Conservation (phyloP, 2,113 vertebrate genomes). For the Anhinga anhinga region DNA sequence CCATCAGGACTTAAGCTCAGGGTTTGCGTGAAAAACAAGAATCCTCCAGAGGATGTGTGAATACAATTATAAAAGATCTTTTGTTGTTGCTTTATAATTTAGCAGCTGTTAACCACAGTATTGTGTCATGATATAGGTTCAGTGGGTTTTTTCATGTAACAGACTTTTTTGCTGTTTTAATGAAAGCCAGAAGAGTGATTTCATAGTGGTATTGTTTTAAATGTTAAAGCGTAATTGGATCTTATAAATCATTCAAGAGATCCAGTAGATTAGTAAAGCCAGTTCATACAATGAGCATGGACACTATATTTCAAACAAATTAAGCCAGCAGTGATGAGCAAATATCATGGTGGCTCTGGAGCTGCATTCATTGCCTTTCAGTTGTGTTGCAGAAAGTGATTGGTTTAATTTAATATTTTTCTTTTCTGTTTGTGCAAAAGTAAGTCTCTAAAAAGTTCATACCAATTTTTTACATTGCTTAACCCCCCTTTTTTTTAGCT, state of each 20-base stretch:
- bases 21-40: not conserved
- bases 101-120: not conserved
- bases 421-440: not conserved
- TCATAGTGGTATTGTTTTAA: not conserved
- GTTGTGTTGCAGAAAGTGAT: not conserved
- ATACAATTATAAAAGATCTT: not conserved
- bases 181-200: not conserved
- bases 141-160: not conserved
- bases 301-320: not conserved
- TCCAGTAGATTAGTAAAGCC: not conserved
- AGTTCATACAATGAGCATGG: not conserved
- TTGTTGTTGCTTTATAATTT: not conserved
- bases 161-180: not conserved
- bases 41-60: not conserved
- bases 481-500: not conserved
- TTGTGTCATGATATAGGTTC: not conserved
- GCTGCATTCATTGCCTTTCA: not conserved
- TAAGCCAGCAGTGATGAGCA: not conserved
- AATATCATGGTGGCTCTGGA: not conserved
- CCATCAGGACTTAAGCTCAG: not conserved
- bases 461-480: not conserved
- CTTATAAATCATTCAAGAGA: not conserved
- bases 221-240: not conserved
- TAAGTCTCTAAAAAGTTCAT: not conserved
- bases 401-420: not conserved